Percentiles rank a stretch among this genome's conserved stretches.
phyloP scores from a whole-genome alignment of 2,113 vertebrate species.

The Embiotoca jacksoni region DNA sequence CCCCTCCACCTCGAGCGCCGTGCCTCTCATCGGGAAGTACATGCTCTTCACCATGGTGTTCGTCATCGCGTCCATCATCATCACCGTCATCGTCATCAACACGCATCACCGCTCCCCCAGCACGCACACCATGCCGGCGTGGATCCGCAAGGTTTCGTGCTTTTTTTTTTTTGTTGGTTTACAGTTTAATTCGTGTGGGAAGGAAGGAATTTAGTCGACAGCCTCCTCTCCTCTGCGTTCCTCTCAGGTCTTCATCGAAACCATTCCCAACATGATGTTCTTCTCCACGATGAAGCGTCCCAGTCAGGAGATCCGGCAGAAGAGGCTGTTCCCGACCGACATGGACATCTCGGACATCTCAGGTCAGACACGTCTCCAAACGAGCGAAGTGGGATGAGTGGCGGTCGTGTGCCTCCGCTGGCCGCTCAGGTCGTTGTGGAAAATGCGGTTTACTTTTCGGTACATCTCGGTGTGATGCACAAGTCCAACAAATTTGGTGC shows the following conservation, averaged over 20 bases:
- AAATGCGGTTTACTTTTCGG: too few relatives aligned
- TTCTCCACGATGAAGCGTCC: conserved; percentile 99
- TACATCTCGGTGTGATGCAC: too few relatives aligned
- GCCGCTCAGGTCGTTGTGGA: too few relatives aligned
- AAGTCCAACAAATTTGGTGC: too few relatives aligned
- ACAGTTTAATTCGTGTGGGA: too few relatives aligned
- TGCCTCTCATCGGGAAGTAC: conserved; percentile 98
- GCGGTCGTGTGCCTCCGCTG: too few relatives aligned
- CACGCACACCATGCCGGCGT: conserved; percentile 94
- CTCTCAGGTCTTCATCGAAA: conserved; percentile 94
- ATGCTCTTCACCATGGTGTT: conserved; percentile 99
- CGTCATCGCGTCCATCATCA: conserved; percentile 96
- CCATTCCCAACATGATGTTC: conserved; percentile 98
- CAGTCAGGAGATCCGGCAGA: conserved; percentile 90
- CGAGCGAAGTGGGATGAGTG: too few relatives aligned
- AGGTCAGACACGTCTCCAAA: conserved; percentile 78
- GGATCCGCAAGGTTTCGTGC: conserved; percentile 93
- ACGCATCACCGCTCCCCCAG: conserved; percentile 97
- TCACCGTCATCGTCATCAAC: conserved; percentile 98
- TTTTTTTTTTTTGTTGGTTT: too few relatives aligned
- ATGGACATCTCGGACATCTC: conserved; percentile 99
- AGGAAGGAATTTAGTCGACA: too few relatives aligned
- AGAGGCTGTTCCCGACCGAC: conserved; percentile 89
- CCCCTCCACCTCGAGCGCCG: conserved; percentile 96
- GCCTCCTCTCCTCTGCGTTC: not conserved